Conservation (phyloP, 1,140 invertebrate species). For the Battus philenor region DNA sequence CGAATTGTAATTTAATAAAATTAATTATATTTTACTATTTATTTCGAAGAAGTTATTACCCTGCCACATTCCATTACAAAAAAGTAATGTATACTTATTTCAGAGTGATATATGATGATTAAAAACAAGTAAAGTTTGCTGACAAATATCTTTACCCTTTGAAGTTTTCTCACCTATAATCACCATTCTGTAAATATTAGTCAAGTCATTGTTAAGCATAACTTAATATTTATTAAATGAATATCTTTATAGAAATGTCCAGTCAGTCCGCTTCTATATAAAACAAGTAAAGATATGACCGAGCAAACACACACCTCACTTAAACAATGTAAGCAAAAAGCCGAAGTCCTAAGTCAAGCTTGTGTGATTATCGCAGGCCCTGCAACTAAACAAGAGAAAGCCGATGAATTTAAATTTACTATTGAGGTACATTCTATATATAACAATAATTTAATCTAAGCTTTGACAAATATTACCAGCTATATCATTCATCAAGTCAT, state of each 20-base stretch:
- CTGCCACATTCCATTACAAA: not conserved
- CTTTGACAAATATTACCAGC: too few relatives aligned
- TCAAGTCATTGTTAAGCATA: too few relatives aligned
- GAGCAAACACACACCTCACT: constrained; percentile 23
- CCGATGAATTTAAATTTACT: constrained; percentile 29
- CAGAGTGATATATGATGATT: too few relatives aligned
- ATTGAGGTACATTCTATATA: constrained; percentile 28
- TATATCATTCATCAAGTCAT: too few relatives aligned
- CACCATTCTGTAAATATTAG: too few relatives aligned
- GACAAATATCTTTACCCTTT: too few relatives aligned
- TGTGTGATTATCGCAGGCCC: constrained; percentile 46
- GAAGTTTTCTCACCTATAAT: too few relatives aligned
- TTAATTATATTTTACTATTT: not conserved
- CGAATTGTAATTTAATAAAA: too few relatives aligned
- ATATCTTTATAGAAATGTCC: constrained; percentile 31
- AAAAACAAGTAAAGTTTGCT: too few relatives aligned
- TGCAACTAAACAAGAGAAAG: constrained; percentile 31
- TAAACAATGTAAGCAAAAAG: constrained; percentile 25
- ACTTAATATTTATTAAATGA: not conserved
- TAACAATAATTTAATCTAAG: too few relatives aligned
- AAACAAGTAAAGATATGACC: constrained; percentile 38
- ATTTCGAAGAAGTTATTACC: not conserved
- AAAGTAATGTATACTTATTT: too few relatives aligned
- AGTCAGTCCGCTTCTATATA: constrained; percentile 42
- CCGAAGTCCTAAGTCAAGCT: constrained; percentile 27